phyloP scores from a whole-genome alignment of 2,113 vertebrate genomes.

The Murina feae region DNA sequence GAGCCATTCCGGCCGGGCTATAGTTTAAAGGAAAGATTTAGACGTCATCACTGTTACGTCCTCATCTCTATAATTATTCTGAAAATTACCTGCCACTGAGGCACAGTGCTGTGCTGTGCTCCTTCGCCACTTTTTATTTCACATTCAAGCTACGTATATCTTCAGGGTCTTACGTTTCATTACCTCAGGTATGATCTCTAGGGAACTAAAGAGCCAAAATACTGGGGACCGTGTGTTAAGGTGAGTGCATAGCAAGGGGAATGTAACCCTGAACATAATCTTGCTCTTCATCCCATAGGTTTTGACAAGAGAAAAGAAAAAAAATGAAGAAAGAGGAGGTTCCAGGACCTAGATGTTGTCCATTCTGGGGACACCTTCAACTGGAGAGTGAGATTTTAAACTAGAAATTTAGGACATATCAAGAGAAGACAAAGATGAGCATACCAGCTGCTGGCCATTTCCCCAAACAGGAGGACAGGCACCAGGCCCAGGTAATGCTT shows the following conservation, averaged over 20 bases:
- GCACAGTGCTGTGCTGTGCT: background rate
- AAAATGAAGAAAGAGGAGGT: background rate
- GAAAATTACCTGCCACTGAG: background rate
- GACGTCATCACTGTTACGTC: background rate
- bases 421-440: background rate
- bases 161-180: background rate
- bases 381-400: background rate
- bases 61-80: background rate
- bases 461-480: conserved; percentile 28
- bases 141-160: background rate
- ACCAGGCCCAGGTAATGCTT: conserved; percentile 29
- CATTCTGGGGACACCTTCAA: background rate
- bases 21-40: background rate
- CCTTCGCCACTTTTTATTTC: background rate
- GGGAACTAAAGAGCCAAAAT: background rate
- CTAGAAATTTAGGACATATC: background rate
- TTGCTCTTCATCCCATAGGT: background rate
- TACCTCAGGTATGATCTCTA: background rate
- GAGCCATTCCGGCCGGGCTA: too few species aligned
- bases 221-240: background rate
- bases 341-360: background rate
- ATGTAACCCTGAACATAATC: background rate
- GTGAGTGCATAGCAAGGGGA: background rate
- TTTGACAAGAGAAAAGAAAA: background rate
- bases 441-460: background rate